A percentile compares a stretch with the other conserved stretches of the same genome.
Conservation (phyloP, 1,140 invertebrate genomes). For the Lasioglossum baleicum region DNA sequence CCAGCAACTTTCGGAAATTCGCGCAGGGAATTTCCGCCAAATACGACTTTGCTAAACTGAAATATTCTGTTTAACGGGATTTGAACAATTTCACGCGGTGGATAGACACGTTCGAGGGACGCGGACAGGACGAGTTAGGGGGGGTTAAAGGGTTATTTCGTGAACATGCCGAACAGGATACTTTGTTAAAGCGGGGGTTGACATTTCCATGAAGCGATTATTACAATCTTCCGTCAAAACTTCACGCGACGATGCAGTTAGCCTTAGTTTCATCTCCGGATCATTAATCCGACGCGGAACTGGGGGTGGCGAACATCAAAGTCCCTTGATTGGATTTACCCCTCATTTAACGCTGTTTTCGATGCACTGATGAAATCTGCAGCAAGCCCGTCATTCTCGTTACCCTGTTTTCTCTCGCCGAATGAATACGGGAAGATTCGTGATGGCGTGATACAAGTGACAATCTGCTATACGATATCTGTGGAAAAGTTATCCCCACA, state of each 20-base stretch:
- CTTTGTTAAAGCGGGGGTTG: neutral
- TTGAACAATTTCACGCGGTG: neutral
- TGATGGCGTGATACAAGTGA: too few relatives aligned
- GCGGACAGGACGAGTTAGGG: too few relatives aligned
- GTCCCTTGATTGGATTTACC: too few relatives aligned
- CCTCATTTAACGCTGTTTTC: too few relatives aligned
- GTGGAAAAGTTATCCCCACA: too few relatives aligned
- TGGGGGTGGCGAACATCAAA: neutral
- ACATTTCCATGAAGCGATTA: neutral
- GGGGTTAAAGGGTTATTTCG: neutral
- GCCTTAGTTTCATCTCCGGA: neutral
- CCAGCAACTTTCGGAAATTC: conserved; percentile 11
- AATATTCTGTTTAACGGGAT: conserved; percentile 9
- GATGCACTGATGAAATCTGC: too few relatives aligned
- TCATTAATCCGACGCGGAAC: neutral
- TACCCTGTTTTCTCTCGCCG: too few relatives aligned
- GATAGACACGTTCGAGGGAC: too few relatives aligned
- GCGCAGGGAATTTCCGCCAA: neutral
- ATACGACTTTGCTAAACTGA: conserved; percentile 9
- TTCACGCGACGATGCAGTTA: neutral
- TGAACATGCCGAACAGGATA: neutral
- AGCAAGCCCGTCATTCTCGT: too few relatives aligned
- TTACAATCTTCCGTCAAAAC: neutral
- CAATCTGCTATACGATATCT: too few relatives aligned
- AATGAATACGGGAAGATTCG: too few relatives aligned